Conservation (phyloP, 2,113 vertebrate genomes). For the Nipponia nippon region DNA sequence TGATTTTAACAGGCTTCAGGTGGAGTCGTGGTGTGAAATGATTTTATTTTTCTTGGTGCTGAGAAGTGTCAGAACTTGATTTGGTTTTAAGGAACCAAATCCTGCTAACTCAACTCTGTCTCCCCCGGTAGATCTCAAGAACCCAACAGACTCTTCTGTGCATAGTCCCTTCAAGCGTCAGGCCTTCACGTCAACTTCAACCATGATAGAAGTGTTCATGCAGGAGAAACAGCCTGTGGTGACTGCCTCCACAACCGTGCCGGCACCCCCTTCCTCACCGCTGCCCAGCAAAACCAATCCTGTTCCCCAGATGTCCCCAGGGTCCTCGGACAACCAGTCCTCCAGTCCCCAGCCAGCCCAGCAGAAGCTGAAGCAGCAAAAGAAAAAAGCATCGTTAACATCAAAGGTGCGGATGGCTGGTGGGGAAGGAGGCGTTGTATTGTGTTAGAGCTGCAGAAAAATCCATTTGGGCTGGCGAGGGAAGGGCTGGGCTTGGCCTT, state of each 20-base stretch:
- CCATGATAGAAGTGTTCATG: slow-evolving; percentile 95
- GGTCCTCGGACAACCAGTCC: slow-evolving; percentile 90
- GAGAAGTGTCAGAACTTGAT: neutral
- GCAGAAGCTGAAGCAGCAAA: slow-evolving; percentile 95
- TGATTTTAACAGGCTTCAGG: neutral
- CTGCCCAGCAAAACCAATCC: slow-evolving; percentile 77
- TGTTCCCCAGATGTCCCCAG: slow-evolving; percentile 85
- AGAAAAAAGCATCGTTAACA: slow-evolving; percentile 90
- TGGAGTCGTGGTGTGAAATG: neutral
- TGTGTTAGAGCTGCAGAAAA: neutral
- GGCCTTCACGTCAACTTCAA: slow-evolving; percentile 86
- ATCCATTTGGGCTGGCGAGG: neutral
- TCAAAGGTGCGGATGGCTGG: slow-evolving; percentile 78
- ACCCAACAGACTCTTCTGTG: slow-evolving; percentile 79
- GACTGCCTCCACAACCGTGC: slow-evolving; percentile 69
- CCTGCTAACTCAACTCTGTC: neutral
- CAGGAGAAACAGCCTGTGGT: slow-evolving; percentile 87
- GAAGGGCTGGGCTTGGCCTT: neutral
- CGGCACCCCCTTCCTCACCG: slow-evolving; percentile 80
- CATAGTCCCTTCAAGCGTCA: slow-evolving; percentile 92
- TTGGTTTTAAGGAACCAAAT: neutral
- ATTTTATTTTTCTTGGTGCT: neutral
- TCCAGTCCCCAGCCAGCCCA: slow-evolving; percentile 95
- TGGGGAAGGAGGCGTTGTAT: neutral
- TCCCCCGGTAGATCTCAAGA: slow-evolving; percentile 83